Percentiles rank a stretch among this genome's conserved stretches.
Evolutionary conservation across 30 jellyfish, hydroid and myxozoan genomes (phyloP).

Genomic region (Hydractinia symbiolongicarpus): DNA sequence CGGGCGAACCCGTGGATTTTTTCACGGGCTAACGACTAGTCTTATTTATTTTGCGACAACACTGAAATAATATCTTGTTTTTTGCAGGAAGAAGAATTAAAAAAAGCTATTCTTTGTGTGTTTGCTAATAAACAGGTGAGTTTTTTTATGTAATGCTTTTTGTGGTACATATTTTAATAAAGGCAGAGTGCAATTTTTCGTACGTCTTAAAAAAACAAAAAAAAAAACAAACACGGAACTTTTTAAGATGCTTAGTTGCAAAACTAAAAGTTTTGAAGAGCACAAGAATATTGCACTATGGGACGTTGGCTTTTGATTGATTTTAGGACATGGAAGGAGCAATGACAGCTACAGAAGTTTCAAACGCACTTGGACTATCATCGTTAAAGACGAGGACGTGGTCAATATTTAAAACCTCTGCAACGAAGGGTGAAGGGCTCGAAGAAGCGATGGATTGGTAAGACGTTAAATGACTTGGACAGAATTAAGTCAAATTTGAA

Average conservation of each 20-base stretch:
- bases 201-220: too few species aligned
- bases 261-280: too few species aligned
- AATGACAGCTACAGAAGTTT: conserved; percentile 96
- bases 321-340: conserved; percentile 98
- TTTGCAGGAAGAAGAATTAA: conserved; percentile 85
- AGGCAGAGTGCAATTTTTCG: too few species aligned
- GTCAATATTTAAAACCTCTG: conserved; percentile 96
- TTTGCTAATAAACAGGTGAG: conserved; percentile 94
- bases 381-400: conserved; percentile 92
- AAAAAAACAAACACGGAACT: too few species aligned
- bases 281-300: background rate
- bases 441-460: conserved; percentile 99
- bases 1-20: too few species aligned
- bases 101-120: conserved; percentile 77
- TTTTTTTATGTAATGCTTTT: too few species aligned
- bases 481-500: too few species aligned
- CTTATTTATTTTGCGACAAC: too few species aligned
- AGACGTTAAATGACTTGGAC: background rate
- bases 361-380: conserved; percentile 90
- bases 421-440: conserved; percentile 94
- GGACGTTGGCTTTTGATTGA: background rate
- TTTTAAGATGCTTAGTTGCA: too few species aligned
- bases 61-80: too few species aligned
- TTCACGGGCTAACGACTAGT: too few species aligned
- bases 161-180: too few species aligned